Percentiles rank a stretch among this genome's conserved stretches.
Conservation (phyloP, 2,797 vertebrate genomes). For the Thunnus albacares region DNA sequence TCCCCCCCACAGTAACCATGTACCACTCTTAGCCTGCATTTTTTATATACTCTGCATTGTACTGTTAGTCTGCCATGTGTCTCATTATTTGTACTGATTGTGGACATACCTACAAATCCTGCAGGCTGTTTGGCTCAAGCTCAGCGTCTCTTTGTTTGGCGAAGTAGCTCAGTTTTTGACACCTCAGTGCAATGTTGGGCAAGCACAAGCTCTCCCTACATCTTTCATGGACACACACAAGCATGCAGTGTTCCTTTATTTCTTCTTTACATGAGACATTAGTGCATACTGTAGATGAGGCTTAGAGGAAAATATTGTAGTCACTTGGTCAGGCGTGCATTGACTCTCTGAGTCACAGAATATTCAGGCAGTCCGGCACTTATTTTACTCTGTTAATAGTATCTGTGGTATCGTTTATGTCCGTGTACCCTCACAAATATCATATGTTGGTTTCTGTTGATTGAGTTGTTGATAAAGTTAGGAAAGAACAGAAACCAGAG, state of each 20-base stretch:
- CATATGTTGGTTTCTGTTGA: neutral
- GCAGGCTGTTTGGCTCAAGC: slow-evolving; percentile 41
- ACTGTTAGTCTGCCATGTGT: neutral
- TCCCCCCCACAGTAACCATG: neutral
- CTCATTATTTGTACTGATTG: slow-evolving; percentile 41
- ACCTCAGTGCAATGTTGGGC: slow-evolving; percentile 70
- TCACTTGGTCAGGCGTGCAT: slow-evolving; percentile 21
- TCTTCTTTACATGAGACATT: neutral
- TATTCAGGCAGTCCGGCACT: slow-evolving; percentile 1
- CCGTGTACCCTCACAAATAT: neutral
- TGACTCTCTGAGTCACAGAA: slow-evolving; percentile 28
- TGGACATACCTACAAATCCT: slow-evolving; percentile 37
- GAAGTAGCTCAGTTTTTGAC: slow-evolving; percentile 62
- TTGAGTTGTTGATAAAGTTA: neutral
- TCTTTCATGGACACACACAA: neutral
- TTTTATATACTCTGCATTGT: neutral
- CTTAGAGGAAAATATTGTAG: slow-evolving; percentile 29
- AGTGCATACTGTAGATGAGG: neutral
- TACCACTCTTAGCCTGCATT: slow-evolving; percentile 15
- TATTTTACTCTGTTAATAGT: neutral
- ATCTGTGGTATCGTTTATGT: neutral
- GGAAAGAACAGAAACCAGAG: neutral
- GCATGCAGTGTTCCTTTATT: slow-evolving; percentile 9
- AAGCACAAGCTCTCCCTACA: slow-evolving; percentile 26
- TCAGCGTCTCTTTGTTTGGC: slow-evolving; percentile 65